A percentile compares a stretch with the other conserved stretches of the same genome.
These are phyloP conservation scores for Drosophila miranda DNA, from an alignment of 1,140 invertebrate genomes.

Conservation along the genomic window DNA sequence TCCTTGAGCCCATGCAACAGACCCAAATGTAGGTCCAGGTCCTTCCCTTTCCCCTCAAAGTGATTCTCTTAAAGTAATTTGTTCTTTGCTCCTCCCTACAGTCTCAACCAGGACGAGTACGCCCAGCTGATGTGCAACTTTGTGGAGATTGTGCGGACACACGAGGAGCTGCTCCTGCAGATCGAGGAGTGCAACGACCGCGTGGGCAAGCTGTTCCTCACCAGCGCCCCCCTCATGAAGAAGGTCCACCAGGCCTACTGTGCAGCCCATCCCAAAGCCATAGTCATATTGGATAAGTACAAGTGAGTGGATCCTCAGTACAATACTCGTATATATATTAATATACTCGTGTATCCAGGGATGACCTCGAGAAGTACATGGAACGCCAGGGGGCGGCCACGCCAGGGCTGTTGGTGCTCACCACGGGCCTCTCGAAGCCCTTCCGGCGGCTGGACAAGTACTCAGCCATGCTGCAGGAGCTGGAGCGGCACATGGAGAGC, in stretches of 20 bases:
- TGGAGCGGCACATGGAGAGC: constrained; percentile 97
- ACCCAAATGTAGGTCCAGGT: constrained; percentile 90
- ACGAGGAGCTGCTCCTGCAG: constrained; percentile 89
- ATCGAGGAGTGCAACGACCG: constrained; percentile 93
- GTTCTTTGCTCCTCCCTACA: constrained; percentile 81
- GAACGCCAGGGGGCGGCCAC: constrained; percentile 91
- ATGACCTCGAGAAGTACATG: constrained; percentile 94
- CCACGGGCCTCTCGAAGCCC: constrained; percentile 95
- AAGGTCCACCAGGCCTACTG: constrained; percentile 94
- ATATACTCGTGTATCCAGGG: constrained; percentile 83
- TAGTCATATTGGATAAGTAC: constrained; percentile 94
- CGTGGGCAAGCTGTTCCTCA: constrained; percentile 95
- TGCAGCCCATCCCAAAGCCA: constrained; percentile 94
- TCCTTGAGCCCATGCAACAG: constrained; percentile 91
- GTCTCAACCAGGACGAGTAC: constrained; percentile 93
- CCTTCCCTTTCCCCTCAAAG: too few species aligned
- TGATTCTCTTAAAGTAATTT: not conserved
- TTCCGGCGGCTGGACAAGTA: constrained; percentile 98
- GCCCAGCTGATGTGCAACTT: constrained; percentile 94
- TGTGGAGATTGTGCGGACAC: constrained; percentile 91
- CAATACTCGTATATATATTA: not conserved
- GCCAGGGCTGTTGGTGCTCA: constrained; percentile 94
- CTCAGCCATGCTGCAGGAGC: constrained; percentile 95
- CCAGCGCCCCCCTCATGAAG: constrained; percentile 93
- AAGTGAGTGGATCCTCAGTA: constrained; percentile 85